These are phyloP conservation scores for Diorhabda elongata DNA, from an alignment of 1,140 invertebrate genomes.

Conservation along the genomic window DNA sequence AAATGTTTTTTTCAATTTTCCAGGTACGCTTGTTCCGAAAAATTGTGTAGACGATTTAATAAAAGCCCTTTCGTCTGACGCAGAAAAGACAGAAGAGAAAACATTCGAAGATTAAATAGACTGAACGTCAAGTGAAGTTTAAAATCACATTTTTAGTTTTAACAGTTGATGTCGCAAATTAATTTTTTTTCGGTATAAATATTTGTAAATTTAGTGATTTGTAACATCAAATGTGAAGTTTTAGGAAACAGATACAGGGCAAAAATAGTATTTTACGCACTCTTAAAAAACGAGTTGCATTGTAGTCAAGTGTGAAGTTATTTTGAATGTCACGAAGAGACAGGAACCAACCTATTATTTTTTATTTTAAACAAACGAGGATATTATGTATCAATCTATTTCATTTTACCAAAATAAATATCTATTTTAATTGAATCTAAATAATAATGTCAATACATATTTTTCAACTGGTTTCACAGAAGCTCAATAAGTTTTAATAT, in stretches of 20 bases:
- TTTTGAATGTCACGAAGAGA: constrained; percentile 5
- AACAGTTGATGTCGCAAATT: constrained; percentile 1
- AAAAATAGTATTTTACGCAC: constrained; percentile 32
- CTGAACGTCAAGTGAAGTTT: constrained; percentile 17
- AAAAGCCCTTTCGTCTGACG: constrained; percentile 74
- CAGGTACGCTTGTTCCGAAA: constrained; percentile 85
- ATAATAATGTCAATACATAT: too few species aligned
- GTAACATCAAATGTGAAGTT: constrained; percentile 5
- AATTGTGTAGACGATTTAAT: constrained; percentile 76
- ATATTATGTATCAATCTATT: too few species aligned
- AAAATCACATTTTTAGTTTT: background rate
- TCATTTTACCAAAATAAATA: too few species aligned
- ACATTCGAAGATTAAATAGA: constrained; percentile 49
- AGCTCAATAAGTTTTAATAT: too few species aligned
- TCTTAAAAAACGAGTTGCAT: constrained; percentile 13
- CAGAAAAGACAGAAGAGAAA: constrained; percentile 76
- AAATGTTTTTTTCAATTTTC: constrained; percentile 24
- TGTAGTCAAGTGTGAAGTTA: constrained; percentile 10
- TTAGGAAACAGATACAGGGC: constrained; percentile 30
- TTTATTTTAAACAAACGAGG: too few species aligned
- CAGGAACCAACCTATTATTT: too few species aligned
- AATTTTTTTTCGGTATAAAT: background rate
- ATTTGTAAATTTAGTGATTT: background rate
- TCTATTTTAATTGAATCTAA: too few species aligned
- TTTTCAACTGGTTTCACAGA: too few species aligned